Conservation (phyloP, 2,888 invertebrate genomes). For the Abrostola triplasia region DNA sequence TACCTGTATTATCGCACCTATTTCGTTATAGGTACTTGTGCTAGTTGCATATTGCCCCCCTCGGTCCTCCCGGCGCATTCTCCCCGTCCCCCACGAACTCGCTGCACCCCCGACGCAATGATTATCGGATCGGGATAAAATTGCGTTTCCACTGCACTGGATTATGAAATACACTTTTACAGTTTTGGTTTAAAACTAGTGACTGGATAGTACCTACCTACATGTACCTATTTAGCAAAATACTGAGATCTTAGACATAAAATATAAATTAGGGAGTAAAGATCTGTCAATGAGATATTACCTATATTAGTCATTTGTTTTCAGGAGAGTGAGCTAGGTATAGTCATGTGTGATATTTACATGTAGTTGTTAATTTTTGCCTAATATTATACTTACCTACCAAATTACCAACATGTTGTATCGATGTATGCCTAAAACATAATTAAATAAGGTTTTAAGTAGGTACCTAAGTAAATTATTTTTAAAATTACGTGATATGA, state of each 20-base stretch:
- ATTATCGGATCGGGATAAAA: slow-evolving; percentile 20
- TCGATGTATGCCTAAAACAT: not conserved
- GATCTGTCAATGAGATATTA: no score
- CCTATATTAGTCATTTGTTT: not conserved
- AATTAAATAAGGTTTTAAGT: not conserved
- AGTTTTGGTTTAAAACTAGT: no score
- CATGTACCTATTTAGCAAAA: no score
- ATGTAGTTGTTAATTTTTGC: not conserved
- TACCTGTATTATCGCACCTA: not conserved
- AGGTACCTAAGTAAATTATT: slow-evolving; percentile 9
- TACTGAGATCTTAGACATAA: no score
- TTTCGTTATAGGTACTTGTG: not conserved
- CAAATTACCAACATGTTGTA: not conserved
- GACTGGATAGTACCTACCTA: no score
- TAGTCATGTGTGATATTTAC: not conserved
- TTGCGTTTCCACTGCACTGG: slow-evolving; percentile 8
- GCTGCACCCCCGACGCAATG: slow-evolving; percentile 29
- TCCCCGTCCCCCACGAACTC: slow-evolving; percentile 5
- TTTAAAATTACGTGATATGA: slow-evolving; percentile 11
- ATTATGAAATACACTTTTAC: slow-evolving; percentile 2
- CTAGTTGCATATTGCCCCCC: not conserved
- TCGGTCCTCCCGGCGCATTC: slow-evolving; percentile 4
- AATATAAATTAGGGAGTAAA: no score
- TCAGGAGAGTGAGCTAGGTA: not conserved
- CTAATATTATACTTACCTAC: not conserved